Percentiles rank a stretch among this genome's conserved stretches.
Conservation (phyloP, 2,113 vertebrate species). For the Amia ocellicauda region DNA sequence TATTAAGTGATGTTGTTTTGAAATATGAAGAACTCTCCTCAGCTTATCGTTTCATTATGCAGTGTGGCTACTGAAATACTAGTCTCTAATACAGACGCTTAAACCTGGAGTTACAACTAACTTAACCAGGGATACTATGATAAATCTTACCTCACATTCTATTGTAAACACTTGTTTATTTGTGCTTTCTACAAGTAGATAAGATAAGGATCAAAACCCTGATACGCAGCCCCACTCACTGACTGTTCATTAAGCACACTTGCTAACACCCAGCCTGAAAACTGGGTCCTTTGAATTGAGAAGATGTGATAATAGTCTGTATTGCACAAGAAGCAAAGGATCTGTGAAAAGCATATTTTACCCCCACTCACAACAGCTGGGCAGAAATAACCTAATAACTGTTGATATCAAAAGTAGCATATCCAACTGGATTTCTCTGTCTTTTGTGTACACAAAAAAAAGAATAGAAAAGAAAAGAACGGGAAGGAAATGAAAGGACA, state of each 20-base stretch:
- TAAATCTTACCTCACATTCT: slow-evolving; percentile 14
- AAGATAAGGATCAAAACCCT: slow-evolving; percentile 49
- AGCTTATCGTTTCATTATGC: too few relatives aligned
- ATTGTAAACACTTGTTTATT: slow-evolving; percentile 56
- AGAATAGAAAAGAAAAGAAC: slow-evolving; percentile 33
- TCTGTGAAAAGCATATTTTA: slow-evolving; percentile 18
- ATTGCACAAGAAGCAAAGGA: slow-evolving; percentile 29
- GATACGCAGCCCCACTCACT: slow-evolving; percentile 50
- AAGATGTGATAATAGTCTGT: slow-evolving; percentile 63
- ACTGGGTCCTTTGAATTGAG: slow-evolving; percentile 54
- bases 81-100: too few relatives aligned
- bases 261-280: slow-evolving; percentile 41
- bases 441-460: slow-evolving; percentile 31
- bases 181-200: slow-evolving; percentile 52
- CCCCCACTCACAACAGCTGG: slow-evolving; percentile 51
- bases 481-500: neutral
- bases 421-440: neutral
- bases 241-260: slow-evolving; percentile 30
- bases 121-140: neutral
- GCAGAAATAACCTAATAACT: slow-evolving; percentile 59
- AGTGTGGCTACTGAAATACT: too few relatives aligned
- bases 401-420: slow-evolving; percentile 26
- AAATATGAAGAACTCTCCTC: too few relatives aligned
- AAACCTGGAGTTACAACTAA: neutral
- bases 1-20: neutral